A percentile compares a stretch with the other conserved stretches of the same genome.
Conservation (phyloP, 2,888 invertebrate species). For the Cotesia congregata region DNA sequence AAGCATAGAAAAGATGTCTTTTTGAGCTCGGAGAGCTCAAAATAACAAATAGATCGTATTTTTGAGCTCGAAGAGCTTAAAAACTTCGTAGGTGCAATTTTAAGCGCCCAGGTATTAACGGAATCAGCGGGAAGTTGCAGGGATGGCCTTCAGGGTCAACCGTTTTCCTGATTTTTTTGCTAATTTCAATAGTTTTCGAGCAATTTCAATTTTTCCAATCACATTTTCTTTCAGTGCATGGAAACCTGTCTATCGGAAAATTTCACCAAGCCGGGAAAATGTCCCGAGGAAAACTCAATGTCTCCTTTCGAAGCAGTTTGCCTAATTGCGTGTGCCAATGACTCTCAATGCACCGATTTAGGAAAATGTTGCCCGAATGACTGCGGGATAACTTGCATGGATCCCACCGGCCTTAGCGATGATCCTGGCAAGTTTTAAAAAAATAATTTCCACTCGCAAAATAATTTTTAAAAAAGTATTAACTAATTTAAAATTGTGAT, state of each 20-base stretch:
- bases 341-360: constrained; percentile 79
- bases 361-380: constrained; percentile 79
- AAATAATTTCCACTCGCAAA: not conserved
- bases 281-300: constrained; percentile 66
- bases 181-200: not conserved
- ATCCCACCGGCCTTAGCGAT: constrained; percentile 75
- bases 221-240: constrained; percentile 72
- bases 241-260: constrained; percentile 73
- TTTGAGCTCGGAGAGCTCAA: no score
- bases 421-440: constrained; percentile 72
- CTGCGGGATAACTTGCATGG: constrained; percentile 80
- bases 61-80: no score
- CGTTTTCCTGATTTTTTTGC: no score
- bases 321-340: constrained; percentile 75
- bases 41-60: no score
- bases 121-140: no score
- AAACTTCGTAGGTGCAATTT: no score
- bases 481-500: constrained; percentile 7
- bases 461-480: not conserved
- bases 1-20: no score
- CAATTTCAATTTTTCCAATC: constrained; percentile 5
- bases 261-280: constrained; percentile 70
- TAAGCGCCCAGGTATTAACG: no score
- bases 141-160: no score
- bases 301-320: constrained; percentile 76